Evolutionary conservation across 1,140 invertebrate species (phyloP), one percentile per base, ranked within the genome.

Genomic region (Diprion similis): DNA sequence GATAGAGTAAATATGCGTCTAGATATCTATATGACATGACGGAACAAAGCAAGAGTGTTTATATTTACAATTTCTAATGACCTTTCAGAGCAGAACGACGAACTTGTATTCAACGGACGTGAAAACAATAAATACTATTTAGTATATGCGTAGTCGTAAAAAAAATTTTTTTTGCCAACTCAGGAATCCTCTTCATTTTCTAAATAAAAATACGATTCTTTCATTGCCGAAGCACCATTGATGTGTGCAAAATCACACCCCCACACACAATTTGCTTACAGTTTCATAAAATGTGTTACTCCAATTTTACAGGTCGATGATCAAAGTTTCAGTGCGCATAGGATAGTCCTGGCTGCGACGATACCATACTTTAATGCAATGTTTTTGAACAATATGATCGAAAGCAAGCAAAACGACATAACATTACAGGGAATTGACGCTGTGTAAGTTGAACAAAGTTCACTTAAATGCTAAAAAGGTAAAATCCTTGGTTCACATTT

Each of bases 281-380:
- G 11, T 71, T 71, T 47, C 17, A 46, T 48, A 66, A 64, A 8
- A 76, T 73, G 13, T 72, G 68, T 74, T 68, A 73, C 24, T 77
- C 15, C 73, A 69, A 66, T 66, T 66, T 88, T 87, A 10, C 79
- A 96, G 94, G 94, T 95, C 66, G 94, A 94, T 75, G 93, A 95
- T 79, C 91, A 92, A 81, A 91, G 90, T 72, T 96, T 97, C 82
- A 92, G 91, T 78, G 95, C 94, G 15, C 96, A 98, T 87, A 90
- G 95, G 76, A 92, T 97, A 76, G 94, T 98, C 19, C 87, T 98
- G 59, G 94, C 95, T 18, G 93, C 95, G 8, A 95, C 94, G 18
- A 95, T 97, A 82, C 96, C 96, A 11, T 98, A 97, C 85, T 98
- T 97, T 85, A 91, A 96, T 88, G 95, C 94, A 15, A 97, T 98